Evolutionary conservation across 2,888 invertebrate genomes (phyloP).

Genomic region (Rhagonycha lutea): DNA sequence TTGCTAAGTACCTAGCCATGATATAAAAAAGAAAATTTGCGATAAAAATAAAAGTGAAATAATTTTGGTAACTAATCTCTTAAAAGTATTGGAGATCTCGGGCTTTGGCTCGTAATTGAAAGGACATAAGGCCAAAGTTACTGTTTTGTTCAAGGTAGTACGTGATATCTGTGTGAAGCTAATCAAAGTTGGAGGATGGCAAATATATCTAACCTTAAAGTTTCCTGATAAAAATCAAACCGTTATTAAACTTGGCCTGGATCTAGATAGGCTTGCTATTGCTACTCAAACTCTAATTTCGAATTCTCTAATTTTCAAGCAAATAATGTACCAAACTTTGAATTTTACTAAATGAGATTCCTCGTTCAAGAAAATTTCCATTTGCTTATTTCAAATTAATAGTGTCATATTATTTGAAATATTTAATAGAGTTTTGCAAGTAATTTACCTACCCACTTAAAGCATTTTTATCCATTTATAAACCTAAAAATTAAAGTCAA

Average conservation of each 20-base stretch:
- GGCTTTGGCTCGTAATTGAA: conserved; percentile 30
- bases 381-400: background rate
- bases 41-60: conserved; percentile 28
- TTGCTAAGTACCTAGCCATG: conserved; percentile 12
- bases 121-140: conserved; percentile 31
- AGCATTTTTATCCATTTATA: background rate
- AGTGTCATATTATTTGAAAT: background rate
- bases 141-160: conserved; percentile 31
- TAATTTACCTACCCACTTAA: background rate
- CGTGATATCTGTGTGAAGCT: conserved; percentile 30
- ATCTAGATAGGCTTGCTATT: conserved; percentile 25
- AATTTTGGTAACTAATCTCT: conserved; percentile 27
- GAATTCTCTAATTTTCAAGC: conserved; percentile 18
- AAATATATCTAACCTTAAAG: conserved; percentile 31
- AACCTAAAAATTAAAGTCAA: background rate
- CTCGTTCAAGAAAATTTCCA: conserved; percentile 15
- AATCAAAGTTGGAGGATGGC: conserved; percentile 29
- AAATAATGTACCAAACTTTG: conserved; percentile 21
- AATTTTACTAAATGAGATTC: conserved; percentile 19
- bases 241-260: conserved; percentile 30
- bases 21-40: background rate
- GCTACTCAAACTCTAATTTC: conserved; percentile 12
- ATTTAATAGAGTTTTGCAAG: background rate
- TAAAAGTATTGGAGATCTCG: conserved; percentile 17
- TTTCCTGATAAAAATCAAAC: conserved; percentile 33